phyloP scores from a whole-genome alignment of 2,888 invertebrate species.

The Aleiodes leptofemur region DNA sequence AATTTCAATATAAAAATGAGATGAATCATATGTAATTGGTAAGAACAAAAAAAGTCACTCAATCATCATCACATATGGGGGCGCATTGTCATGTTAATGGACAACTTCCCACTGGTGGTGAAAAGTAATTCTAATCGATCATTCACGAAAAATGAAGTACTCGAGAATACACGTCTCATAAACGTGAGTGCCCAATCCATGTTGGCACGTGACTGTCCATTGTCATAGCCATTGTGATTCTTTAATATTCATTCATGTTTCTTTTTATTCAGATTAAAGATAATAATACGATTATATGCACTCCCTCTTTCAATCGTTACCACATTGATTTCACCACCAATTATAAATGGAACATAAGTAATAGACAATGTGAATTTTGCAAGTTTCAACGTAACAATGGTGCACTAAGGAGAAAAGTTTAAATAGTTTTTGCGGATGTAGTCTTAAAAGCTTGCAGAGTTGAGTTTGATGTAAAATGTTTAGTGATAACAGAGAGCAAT shows the following conservation, averaged over 20 bases:
- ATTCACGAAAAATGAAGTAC: not conserved
- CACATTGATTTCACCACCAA: not conserved
- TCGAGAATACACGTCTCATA: constrained; percentile 20
- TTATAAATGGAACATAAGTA: not conserved
- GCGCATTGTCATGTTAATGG: constrained; percentile 43
- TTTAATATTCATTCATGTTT: constrained; percentile 33
- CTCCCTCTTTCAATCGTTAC: not conserved
- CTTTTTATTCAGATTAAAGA: constrained; percentile 26
- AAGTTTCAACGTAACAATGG: not conserved
- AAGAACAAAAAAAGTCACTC: constrained; percentile 42
- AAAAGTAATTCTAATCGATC: constrained; percentile 31
- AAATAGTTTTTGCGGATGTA: constrained; percentile 8
- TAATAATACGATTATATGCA: constrained; percentile 17
- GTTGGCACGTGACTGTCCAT: constrained; percentile 27
- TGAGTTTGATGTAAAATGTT: constrained; percentile 24
- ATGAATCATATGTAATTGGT: not conserved
- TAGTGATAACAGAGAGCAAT: not conserved
- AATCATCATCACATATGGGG: constrained; percentile 33
- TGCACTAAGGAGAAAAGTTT: too few relatives aligned
- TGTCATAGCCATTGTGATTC: constrained; percentile 23
- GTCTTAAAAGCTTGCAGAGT: constrained; percentile 7
- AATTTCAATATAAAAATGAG: too few relatives aligned
- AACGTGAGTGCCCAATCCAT: constrained; percentile 31
- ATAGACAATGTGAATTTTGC: constrained; percentile 20
- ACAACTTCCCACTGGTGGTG: constrained; percentile 30